phyloP scores from a whole-genome alignment of 2,797 vertebrate genomes.

The Cacajao melanocephalus region DNA sequence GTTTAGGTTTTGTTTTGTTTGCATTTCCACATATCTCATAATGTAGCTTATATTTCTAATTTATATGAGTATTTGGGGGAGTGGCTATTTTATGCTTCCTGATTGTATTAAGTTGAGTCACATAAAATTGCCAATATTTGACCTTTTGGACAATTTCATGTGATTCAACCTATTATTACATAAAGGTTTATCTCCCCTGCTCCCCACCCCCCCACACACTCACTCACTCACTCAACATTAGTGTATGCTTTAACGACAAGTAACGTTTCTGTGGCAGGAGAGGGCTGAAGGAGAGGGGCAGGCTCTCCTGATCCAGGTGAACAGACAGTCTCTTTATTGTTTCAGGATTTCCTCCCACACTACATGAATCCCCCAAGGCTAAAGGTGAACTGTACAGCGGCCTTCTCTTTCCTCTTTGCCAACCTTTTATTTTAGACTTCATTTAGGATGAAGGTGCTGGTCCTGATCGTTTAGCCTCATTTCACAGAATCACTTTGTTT shows the following conservation, averaged over 20 bases:
- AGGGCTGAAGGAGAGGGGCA: background rate
- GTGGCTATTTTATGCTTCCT: background rate
- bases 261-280: background rate
- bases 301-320: background rate
- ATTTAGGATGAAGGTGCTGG: slow-evolving; percentile 62
- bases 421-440: slow-evolving; percentile 47
- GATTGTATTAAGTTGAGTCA: background rate
- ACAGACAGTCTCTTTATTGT: slow-evolving; percentile 56
- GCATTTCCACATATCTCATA: background rate
- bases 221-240: background rate
- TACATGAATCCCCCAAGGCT: slow-evolving; percentile 1
- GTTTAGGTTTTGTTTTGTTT: background rate
- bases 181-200: background rate
- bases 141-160: background rate
- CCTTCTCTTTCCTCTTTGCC: slow-evolving; percentile 71
- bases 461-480: slow-evolving; percentile 30
- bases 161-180: background rate
- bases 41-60: background rate
- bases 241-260: background rate
- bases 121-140: background rate
- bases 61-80: background rate
- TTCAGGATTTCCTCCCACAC: slow-evolving; percentile 37
- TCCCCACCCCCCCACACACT: fast-evolving
- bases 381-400: slow-evolving; percentile 46
- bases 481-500: slow-evolving; percentile 45